Percentiles rank a stretch among this genome's conserved stretches.
Conservation (phyloP, 2,113 vertebrate species). For the Petroica traversi region DNA sequence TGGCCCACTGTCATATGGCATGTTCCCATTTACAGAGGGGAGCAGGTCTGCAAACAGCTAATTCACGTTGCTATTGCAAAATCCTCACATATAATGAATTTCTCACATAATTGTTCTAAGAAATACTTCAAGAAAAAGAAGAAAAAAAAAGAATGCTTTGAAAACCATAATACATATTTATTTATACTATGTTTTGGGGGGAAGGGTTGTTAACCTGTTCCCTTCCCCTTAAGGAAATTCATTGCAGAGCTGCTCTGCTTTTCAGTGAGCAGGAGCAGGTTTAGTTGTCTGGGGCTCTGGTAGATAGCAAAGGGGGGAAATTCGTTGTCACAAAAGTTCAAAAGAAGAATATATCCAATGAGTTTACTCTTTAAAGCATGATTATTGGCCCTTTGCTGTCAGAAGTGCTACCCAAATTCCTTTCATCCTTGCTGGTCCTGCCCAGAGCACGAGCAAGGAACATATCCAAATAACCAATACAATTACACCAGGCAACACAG, state of each 20-base stretch:
- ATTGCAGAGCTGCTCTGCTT: neutral
- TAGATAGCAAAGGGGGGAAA: neutral
- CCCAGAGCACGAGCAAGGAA: neutral
- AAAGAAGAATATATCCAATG: neutral
- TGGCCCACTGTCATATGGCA: slow-evolving; percentile 58
- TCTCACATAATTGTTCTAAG: slow-evolving; percentile 58
- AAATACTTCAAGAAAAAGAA: slow-evolving; percentile 35
- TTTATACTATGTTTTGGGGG: neutral
- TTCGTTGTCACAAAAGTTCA: neutral
- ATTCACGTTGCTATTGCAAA: slow-evolving; percentile 65
- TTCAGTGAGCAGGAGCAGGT: neutral
- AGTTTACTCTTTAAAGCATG: neutral
- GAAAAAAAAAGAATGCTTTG: neutral
- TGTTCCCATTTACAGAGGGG: slow-evolving; percentile 32
- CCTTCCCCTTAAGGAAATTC: neutral
- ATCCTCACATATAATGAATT: slow-evolving; percentile 64
- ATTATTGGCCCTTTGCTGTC: neutral
- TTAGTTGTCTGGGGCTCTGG: neutral
- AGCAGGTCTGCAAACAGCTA: slow-evolving; percentile 61
- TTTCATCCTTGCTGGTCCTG: neutral
- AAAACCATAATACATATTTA: slow-evolving; percentile 18
- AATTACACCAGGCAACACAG: neutral
- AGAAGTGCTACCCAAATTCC: neutral
- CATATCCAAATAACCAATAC: neutral
- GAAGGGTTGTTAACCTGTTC: neutral